Evolutionary conservation across 2,113 vertebrate genomes (phyloP).

Genomic region (Leucoraja erinaceus): DNA sequence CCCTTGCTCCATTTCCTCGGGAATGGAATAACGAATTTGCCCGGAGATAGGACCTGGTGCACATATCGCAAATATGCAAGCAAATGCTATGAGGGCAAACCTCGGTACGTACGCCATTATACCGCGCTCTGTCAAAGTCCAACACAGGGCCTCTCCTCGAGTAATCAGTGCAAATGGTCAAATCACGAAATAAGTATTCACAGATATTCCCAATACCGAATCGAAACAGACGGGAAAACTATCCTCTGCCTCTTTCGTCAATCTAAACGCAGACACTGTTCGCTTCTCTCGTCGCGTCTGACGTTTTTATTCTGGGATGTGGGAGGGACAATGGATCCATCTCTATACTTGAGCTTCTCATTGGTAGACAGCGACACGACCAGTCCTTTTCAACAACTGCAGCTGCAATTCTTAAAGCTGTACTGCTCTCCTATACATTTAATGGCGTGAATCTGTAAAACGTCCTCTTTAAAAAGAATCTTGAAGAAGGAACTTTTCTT

Average conservation of each 20-base stretch:
- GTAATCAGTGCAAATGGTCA: not conserved
- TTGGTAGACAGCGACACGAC: conserved; percentile 29
- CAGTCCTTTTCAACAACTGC: not conserved
- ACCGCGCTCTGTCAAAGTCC: too few species aligned
- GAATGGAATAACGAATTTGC: conserved; percentile 59
- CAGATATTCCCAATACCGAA: not conserved
- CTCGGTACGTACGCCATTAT: not conserved
- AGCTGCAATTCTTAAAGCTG: not conserved
- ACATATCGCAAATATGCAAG: not conserved
- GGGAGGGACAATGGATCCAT: not conserved
- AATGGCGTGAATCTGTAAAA: too few species aligned
- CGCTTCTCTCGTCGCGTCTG: not conserved
- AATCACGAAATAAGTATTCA: not conserved
- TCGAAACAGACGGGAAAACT: not conserved
- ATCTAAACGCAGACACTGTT: not conserved
- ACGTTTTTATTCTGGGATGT: not conserved
- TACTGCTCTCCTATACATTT: too few species aligned
- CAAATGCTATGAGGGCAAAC: conserved; percentile 37
- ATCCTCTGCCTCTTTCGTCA: not conserved
- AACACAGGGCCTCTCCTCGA: not conserved
- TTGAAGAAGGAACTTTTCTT: too few species aligned
- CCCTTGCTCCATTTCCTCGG: conserved; percentile 61
- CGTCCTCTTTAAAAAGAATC: too few species aligned
- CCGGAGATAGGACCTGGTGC: conserved; percentile 40
- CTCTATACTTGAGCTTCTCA: not conserved